Percentiles rank a stretch among this genome's conserved stretches.
These are phyloP conservation scores for Noctilio leporinus DNA, from an alignment of 2,113 vertebrate species.

Conservation along the genomic window DNA sequence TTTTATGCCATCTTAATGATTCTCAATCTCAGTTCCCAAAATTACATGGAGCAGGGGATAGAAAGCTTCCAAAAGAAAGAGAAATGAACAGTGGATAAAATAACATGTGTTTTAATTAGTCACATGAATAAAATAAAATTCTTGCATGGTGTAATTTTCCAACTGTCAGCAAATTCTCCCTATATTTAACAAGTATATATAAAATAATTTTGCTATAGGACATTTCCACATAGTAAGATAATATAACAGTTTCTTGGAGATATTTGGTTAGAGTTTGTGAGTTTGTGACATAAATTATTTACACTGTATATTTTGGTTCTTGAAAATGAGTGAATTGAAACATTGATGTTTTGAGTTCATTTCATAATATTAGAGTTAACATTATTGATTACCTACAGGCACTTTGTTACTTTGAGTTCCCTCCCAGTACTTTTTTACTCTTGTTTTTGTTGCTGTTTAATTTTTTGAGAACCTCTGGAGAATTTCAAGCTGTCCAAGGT, in stretches of 20 bases:
- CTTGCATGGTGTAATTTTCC: not conserved
- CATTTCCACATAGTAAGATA: not conserved
- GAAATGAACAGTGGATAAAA: not conserved
- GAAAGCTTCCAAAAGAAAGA: not conserved
- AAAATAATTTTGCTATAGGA: not conserved
- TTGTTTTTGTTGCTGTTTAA: not conserved
- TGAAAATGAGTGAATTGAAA: not conserved
- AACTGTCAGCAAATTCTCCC: not conserved
- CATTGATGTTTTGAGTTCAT: not conserved
- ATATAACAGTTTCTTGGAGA: not conserved
- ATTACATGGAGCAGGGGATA: not conserved
- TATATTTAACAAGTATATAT: not conserved
- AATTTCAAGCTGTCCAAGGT: not conserved
- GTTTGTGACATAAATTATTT: not conserved
- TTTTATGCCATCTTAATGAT: not conserved
- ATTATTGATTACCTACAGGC: not conserved
- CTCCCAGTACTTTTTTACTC: not conserved
- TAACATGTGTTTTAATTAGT: not conserved
- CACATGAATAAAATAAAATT: conserved; percentile 17
- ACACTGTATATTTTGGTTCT: not conserved
- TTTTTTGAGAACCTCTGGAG: not conserved
- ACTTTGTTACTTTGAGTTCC: not conserved
- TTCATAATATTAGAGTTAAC: not conserved
- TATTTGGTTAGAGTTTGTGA: not conserved
- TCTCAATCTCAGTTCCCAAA: not conserved